Conservation (phyloP, 92 coral and sea anemone species). For the Porites divaricata region DNA sequence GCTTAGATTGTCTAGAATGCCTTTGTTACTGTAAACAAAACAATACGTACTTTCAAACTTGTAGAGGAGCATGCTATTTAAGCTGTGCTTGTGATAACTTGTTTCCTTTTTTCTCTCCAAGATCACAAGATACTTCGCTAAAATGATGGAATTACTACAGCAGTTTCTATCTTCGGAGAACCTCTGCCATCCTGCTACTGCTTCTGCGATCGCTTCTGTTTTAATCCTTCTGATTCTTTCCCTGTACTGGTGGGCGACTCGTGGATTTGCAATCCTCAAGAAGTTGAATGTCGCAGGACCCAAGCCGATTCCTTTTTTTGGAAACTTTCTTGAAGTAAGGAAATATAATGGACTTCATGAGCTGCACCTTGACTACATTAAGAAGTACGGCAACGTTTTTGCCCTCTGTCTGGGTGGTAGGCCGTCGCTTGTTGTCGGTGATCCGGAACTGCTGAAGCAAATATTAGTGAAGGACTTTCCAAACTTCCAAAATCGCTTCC, state of each 20-base stretch:
- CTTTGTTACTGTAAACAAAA: too few relatives aligned
- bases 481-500: slow-evolving; percentile 53
- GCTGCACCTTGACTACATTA: slow-evolving; percentile 45
- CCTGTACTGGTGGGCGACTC: slow-evolving; percentile 58
- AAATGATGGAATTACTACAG: neutral
- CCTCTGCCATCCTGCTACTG: slow-evolving; percentile 10
- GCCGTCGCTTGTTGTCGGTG: slow-evolving; percentile 33
- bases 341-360: slow-evolving; percentile 59
- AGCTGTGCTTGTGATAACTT: too few relatives aligned
- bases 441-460: slow-evolving; percentile 74
- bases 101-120: too few relatives aligned
- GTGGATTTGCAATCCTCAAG: slow-evolving; percentile 42
- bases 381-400: slow-evolving; percentile 66
- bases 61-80: too few relatives aligned
- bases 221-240: slow-evolving; percentile 12
- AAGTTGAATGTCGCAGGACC: slow-evolving; percentile 68
- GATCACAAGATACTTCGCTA: too few relatives aligned
- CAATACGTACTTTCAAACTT: too few relatives aligned
- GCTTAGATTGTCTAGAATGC: too few relatives aligned
- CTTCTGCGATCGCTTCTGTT: neutral
- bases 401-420: slow-evolving; percentile 52
- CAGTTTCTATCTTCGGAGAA: neutral
- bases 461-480: slow-evolving; percentile 62
- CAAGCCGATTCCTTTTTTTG: slow-evolving; percentile 64
- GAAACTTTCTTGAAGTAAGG: slow-evolving; percentile 57